Conservation (phyloP, 2,113 vertebrate species). For the Embiotoca jacksoni region DNA sequence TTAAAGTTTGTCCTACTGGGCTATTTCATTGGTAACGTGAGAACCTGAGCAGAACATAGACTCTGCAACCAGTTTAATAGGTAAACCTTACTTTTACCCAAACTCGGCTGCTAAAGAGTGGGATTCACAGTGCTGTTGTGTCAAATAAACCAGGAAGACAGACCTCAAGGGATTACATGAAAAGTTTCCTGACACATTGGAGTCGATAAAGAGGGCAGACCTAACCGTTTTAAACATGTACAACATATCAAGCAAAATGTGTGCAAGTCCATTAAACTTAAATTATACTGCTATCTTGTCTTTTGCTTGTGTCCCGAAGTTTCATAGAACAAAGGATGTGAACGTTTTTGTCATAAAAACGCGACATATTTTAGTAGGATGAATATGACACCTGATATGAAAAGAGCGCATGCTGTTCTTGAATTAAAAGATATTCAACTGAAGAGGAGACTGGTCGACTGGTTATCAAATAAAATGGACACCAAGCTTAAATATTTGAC, state of each 20-base stretch:
- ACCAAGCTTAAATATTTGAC: constrained; percentile 34
- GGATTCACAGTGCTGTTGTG: constrained; percentile 26
- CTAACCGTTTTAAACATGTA: not conserved
- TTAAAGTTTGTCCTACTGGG: constrained; percentile 7
- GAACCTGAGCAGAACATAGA: constrained; percentile 27
- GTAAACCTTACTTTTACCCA: not conserved
- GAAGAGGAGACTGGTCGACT: constrained; percentile 6
- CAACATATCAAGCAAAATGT: not conserved
- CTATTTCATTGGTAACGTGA: constrained; percentile 9
- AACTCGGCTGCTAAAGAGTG: not conserved
- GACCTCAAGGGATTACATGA: not conserved
- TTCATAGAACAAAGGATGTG: not conserved
- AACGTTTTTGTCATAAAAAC: not conserved
- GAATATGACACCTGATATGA: constrained; percentile 4
- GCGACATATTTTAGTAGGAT: not conserved
- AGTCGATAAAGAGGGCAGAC: not conserved
- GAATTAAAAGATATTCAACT: not conserved
- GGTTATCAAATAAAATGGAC: constrained; percentile 27
- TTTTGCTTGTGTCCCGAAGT: constrained; percentile 6
- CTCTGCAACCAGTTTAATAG: not conserved
- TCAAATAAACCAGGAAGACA: constrained; percentile 23
- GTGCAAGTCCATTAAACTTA: constrained; percentile 1
- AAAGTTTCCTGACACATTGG: not conserved
- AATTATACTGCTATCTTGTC: constrained; percentile 3
- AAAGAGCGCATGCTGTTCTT: constrained; percentile 1